A percentile compares a stretch with the other conserved stretches of the same genome.
These are phyloP conservation scores for Pseudonaja textilis DNA, from an alignment of 2,113 vertebrate species.

Conservation along the genomic window DNA sequence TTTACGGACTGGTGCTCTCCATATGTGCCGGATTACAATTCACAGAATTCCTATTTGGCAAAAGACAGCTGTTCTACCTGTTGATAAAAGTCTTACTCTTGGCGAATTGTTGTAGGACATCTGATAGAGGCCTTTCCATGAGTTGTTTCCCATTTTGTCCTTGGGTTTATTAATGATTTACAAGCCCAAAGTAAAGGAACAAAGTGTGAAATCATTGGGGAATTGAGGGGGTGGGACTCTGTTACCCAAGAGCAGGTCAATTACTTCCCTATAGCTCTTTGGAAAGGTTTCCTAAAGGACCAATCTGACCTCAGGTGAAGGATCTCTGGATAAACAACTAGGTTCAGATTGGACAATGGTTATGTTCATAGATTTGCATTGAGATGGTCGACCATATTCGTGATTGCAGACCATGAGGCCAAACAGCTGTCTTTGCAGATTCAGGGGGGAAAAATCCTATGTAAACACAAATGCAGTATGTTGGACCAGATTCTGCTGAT, in stretches of 20 bases:
- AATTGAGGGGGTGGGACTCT: not conserved
- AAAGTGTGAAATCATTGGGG: not conserved
- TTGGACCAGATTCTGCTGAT: not conserved
- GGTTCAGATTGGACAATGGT: not conserved
- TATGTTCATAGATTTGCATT: not conserved
- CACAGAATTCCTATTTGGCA: not conserved
- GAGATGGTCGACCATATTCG: not conserved
- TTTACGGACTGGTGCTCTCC: not conserved
- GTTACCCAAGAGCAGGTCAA: not conserved
- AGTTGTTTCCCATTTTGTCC: not conserved
- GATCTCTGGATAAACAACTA: not conserved
- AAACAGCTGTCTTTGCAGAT: not conserved
- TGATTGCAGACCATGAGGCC: not conserved
- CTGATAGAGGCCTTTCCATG: not conserved
- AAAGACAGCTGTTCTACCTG: not conserved
- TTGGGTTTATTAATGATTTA: conserved; percentile 28
- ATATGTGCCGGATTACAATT: not conserved
- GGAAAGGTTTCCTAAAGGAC: not conserved
- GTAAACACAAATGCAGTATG: not conserved
- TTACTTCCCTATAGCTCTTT: not conserved
- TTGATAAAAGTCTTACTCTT: not conserved
- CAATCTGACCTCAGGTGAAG: conserved; percentile 14
- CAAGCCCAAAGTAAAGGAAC: conserved; percentile 14
- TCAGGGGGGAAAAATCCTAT: not conserved
- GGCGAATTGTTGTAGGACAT: not conserved